Base-by-base conservation (phyloP, 2,113 vertebrate genomes). In the Onychostoma macrolepis region DNA sequence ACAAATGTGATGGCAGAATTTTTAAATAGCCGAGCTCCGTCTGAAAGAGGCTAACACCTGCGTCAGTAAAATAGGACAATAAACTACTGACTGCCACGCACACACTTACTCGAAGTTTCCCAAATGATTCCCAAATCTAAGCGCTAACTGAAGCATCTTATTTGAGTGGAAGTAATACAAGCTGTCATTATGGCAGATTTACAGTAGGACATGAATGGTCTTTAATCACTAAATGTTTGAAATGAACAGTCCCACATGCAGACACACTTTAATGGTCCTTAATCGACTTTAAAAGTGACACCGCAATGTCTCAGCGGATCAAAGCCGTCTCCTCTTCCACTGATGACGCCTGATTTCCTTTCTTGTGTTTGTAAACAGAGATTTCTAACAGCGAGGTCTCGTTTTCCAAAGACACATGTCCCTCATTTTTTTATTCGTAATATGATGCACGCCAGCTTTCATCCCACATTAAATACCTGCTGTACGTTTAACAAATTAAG, bases 271-370 rank as follows among this genome's bases (percentile, higher is more conserved):
- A 95, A 88, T 88, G 89, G 87, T 79, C 91, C 86, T 83, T 94
- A 94, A 94, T 94, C 91, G 89, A 90, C 91, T 94, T 91, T 94
- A 93, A 94, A 93, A 91, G 92, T 94, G 93, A 95, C 93, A 94
- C 91, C 90, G 91, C 90, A 92, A 90, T 92, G 92, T 93, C 88
- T 89, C 91, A 86, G 91, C 88, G 53, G 80, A 92, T 93, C 91
- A 93, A 92, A 94, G 90, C 87, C 67, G 77, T 89, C 81, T 89
- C 81, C 12, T 63, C 19, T 91, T 87, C 91, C 90, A 90, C 90
- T 45, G 90, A 89, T 91, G 92, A 92, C 24, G 91, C 89, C 91
- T 89, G 89, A 92, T 92, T 86, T 43, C 30, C 81, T 92, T 86
- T 65, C 89, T 87, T 89, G 6, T 65, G 86, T 90, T 88, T 6